Base-by-base conservation (phyloP, 2,797 vertebrate species). In the Coranthus polyacanthus region DNA sequence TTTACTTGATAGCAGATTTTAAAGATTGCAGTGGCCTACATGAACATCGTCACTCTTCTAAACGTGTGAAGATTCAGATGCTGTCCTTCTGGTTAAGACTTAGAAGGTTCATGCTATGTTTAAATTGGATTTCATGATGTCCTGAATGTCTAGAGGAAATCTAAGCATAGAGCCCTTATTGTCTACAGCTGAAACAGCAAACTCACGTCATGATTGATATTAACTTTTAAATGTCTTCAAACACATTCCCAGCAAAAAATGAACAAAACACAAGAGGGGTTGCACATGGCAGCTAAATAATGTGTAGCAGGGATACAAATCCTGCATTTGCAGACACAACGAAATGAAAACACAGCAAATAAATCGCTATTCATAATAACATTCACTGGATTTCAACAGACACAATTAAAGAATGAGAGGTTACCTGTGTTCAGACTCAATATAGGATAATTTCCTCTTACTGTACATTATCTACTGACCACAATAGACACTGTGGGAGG, bases 401-500 rank as follows among this genome's bases (percentile, higher is more conserved):
- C 11, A 67, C 42, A 52, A 63, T 15, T 17, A 3, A 36, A 56
- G 3, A 56, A 36, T 3, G 9, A 5, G 3, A 47, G 13, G 5
- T 44, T 62, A 7, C 1, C 9, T 12, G 7, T 11, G 7, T 9
- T 46, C 0, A 71, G 49, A 13, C 43, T 37, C 46, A 52, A 38
- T 21, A 21, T 5, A 47, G 10, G 21, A 10, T 58, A 2, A 53
- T 58, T 71, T 80, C 65, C 46, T 52, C 32, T 75, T 58, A 49
- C 46, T 43, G 51, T 79, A 52, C 69, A 34, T 56, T 58, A 51
- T 59, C 42, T 51, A 12, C 34, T 60, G 37, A 78, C 78, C 75
- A 70, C 73, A 67, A 22, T 56, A 76, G 62, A 71, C 42, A 26
- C 5, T 50, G 78, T 76, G 46, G 83, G 82, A 37, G 67, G 51